Evolutionary conservation across 2,113 vertebrate genomes (phyloP), one percentile per base, ranked within the genome.

Genomic region (Platysternon megacephalum): DNA sequence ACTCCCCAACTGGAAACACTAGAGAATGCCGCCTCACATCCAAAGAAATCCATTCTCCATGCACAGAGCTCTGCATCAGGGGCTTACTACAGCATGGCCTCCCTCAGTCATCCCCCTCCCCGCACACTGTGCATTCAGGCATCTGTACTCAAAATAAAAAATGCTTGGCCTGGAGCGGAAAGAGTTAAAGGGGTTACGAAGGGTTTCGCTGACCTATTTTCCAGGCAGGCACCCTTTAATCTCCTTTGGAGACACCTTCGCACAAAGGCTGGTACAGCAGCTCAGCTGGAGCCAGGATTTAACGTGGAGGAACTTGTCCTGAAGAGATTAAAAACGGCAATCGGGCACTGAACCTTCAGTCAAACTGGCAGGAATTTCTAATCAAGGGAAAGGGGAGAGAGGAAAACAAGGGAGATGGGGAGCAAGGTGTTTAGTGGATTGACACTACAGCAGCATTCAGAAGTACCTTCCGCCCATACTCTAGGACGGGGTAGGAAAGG

Each of bases 231-330:
- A 94, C 95, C 89, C 89, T 95, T 96, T 98, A 98, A 98, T 97
- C 97, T 96, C 95, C 95, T 97, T 97, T 97, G 89, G 94, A 97
- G 97, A 95, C 93, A 97, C 97, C 96, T 97, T 95, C 89, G 86
- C 84, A 94, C 95, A 97, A 97, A 97, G 92, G 89, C 95, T 97
- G 94, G 96, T 95, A 97, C 95, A 96, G 92, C 85, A 95, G 97
- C 97, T 98, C 97, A 97, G 97, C 97, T 93, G 97, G 97, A 97
- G 93, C 95, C 92, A 94, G 97, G 97, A 97, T 97, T 98, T 98
- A 95, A 97, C 19, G 0, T 95, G 95, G 97, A 95, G 94, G 83
- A 95, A 97, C 96, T 97, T 97, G 97, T 93, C 96, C 94, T 90
- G 48, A 11, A 95, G 86, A 95, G 97, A 97, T 98, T 98, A 97